phyloP scores from a whole-genome alignment of 2,113 vertebrate genomes.

The Herpailurus yagouaroundi region DNA sequence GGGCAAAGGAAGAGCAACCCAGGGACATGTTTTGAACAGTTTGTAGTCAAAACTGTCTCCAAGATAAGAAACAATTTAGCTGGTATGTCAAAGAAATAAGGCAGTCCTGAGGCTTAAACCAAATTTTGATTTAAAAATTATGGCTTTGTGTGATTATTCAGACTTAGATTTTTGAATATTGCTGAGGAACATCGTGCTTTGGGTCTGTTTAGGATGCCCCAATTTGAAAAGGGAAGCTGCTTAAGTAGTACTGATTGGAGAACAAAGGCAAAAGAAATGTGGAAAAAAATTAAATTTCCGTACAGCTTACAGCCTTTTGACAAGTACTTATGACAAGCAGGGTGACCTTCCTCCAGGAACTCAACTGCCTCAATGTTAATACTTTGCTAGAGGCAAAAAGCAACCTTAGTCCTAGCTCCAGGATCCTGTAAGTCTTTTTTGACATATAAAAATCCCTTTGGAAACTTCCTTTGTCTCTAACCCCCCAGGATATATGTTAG shows the following conservation, averaged over 20 bases:
- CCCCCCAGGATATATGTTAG: background rate
- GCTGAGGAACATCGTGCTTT: background rate
- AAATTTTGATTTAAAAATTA: background rate
- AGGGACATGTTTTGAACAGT: background rate
- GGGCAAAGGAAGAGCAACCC: background rate
- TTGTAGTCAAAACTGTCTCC: background rate
- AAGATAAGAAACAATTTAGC: conserved; percentile 10
- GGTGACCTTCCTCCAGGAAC: background rate
- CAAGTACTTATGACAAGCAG: background rate
- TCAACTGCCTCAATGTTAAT: background rate
- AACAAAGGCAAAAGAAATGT: background rate
- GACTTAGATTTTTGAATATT: background rate
- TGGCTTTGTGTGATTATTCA: background rate
- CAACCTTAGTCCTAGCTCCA: background rate
- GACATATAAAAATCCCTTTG: background rate
- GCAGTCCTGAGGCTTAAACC: background rate
- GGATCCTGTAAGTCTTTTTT: background rate
- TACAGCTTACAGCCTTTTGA: background rate
- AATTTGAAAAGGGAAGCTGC: background rate
- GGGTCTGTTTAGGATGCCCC: background rate
- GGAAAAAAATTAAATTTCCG: background rate
- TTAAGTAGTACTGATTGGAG: background rate
- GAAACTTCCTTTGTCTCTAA: background rate
- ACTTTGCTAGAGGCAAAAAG: background rate
- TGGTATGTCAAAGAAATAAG: background rate